Conservation (phyloP, 2,888 invertebrate species). For the Epirrhoe tristata region DNA sequence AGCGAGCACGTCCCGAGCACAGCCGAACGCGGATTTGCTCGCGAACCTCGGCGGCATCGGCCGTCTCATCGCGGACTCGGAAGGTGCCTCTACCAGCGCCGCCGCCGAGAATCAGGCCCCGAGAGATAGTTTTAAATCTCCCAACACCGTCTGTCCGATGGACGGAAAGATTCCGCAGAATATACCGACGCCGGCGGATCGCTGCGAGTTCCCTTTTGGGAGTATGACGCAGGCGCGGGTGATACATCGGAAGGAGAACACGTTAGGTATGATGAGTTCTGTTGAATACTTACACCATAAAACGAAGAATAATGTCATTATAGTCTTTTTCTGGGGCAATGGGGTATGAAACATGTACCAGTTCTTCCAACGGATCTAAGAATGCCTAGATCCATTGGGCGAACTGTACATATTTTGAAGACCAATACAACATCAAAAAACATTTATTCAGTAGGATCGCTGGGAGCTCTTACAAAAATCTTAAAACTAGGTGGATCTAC, state of each 20-base stretch:
- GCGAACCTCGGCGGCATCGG: slow-evolving; percentile 74
- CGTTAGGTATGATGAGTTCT: slow-evolving; percentile 66
- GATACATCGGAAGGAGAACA: slow-evolving; percentile 90
- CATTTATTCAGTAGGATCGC: too few relatives aligned
- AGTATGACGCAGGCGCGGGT: slow-evolving; percentile 96
- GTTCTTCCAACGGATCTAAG: too few relatives aligned
- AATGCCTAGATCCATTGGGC: too few relatives aligned
- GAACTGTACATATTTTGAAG: too few relatives aligned
- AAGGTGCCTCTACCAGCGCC: slow-evolving; percentile 58
- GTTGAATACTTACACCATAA: not conserved
- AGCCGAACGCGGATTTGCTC: slow-evolving; percentile 68
- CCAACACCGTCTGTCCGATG: slow-evolving; percentile 95
- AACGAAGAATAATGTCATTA: too few relatives aligned
- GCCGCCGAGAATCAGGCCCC: slow-evolving; percentile 51
- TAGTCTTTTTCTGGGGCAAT: too few relatives aligned
- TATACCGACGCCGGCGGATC: slow-evolving; percentile 85
- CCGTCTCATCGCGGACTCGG: slow-evolving; percentile 61
- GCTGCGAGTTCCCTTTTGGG: slow-evolving; percentile 92
- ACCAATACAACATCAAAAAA: too few relatives aligned
- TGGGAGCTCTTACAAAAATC: too few relatives aligned
- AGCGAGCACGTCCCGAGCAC: slow-evolving; percentile 69
- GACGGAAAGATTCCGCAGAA: slow-evolving; percentile 89
- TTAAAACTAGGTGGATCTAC: too few relatives aligned
- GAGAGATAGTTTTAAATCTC: slow-evolving; percentile 88
- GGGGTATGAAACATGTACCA: too few relatives aligned